Evolutionary conservation across 2,113 vertebrate species (phyloP).

Genomic region (Falco punctatus): DNA sequence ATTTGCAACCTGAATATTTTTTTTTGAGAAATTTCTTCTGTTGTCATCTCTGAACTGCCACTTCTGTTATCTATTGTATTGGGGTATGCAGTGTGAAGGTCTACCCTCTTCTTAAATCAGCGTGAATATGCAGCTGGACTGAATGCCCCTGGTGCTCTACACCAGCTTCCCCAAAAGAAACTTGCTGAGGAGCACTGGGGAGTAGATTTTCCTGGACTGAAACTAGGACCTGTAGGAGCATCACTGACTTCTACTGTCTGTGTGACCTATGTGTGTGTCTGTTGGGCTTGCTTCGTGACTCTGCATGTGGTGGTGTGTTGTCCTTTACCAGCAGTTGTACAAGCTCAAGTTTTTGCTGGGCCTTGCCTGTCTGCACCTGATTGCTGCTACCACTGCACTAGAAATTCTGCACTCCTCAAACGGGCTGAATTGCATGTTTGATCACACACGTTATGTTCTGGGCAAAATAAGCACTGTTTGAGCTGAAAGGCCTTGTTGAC

Average conservation of each 20-base stretch:
- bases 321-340: not conserved
- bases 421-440: not conserved
- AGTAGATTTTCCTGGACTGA: not conserved
- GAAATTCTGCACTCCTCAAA: not conserved
- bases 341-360: not conserved
- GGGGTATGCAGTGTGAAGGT: not conserved
- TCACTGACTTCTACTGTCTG: accelerated
- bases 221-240: not conserved
- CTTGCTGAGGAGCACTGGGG: not conserved
- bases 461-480: not conserved
- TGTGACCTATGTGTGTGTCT: not conserved
- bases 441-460: not conserved
- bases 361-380: not conserved
- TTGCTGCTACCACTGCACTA: not conserved
- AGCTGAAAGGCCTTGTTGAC: not conserved
- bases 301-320: not conserved
- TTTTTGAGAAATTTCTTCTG: not conserved
- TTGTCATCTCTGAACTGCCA: not conserved
- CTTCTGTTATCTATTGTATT: not conserved
- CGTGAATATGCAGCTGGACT: not conserved
- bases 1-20: not conserved
- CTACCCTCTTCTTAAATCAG: not conserved
- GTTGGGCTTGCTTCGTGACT: not conserved
- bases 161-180: not conserved
- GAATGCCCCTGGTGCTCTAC: not conserved